Evolutionary conservation across 2,888 invertebrate genomes (phyloP), one percentile per base, ranked within the genome.

Genomic region (Onthophagus sagittarius): DNA sequence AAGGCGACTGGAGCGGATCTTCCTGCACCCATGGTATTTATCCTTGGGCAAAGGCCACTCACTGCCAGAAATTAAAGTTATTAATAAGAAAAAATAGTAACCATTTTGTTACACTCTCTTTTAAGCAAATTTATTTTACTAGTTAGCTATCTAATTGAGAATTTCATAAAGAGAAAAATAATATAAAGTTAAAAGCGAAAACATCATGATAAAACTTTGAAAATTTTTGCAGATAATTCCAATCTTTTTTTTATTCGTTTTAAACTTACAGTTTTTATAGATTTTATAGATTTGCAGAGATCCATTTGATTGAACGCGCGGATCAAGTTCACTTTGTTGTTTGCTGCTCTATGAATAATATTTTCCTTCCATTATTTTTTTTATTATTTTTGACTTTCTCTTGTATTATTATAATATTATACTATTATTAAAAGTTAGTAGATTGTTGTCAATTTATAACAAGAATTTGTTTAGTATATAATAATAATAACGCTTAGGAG

Each of bases 11-110:
- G 79, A 77, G 77, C 75, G 77, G 77, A 76, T 74, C 78, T 77
- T 75, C 79, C 79, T 79, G 83, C 85, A 85, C 86, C 87, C 87
- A 87, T 87, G 87, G 87, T 87, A 87, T 87, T 87, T 87, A 87
- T 87, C 86, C 86, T 86, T 87, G 86, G 87, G 87, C 85, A 85
- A 82, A 81, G 82, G 82, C 67, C 64, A 23, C 67, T 67, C 82
- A 82, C 84, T 84, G 83, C 83, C 84, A 83, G 80, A 82, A 81
- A 82, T 80, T 82, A 53, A 53, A 53, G 11, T 4, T 9, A 32
- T 15, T 32, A 32, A 67, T 64, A 32, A 67, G n/a, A 15, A 67
- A 23, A 64, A 67, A 67, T 83, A 83, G 84, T 84, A 83, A 81
- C 84, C 77, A n/a, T 79, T 80, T 78, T 77, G 80, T 80, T 79